Base-by-base conservation (phyloP, 1,140 invertebrate genomes). In the Tetragnatha versicolor region DNA sequence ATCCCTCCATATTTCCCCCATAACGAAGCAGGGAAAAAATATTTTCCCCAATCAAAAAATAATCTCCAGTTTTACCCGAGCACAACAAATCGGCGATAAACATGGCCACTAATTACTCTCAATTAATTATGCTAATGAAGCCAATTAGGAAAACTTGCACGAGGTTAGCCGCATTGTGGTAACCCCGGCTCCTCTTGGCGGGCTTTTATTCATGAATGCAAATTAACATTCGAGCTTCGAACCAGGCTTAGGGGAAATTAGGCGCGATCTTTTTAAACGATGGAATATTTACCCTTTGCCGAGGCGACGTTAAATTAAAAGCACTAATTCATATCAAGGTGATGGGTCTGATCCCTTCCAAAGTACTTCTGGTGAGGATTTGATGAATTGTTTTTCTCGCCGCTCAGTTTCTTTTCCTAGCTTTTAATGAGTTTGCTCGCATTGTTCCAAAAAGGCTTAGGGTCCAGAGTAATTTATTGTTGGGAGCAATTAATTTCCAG, bases 121-220 rank as follows among this genome's bases (percentile, higher is more conserved):
- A 75, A 75, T 75, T 75, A 75, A 75, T 75, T 75, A 75, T 75
- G 72, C 72, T 75, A 75, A 75, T 75, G 72, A 75, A 75, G 55
- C 27, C 55, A 75, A 75, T 75, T 75, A 75, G 39, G 25, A 29
- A 58, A 33, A 72, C 51, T 55, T 12, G 29, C n/a, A 42, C 55
- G 58, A 75, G 72, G 72, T 75, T 75, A 75, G 72, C 72, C 72
- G 42, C 72, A 75, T 25, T 63, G 72, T 63, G 58, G 55, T 63
- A 75, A 63, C 72, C 58, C 35, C 51, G 9, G 55, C n/a, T n/a
- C 39, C 47, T 14, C 37, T 70, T 70, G 68, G 68, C 68, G 68
- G 29, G 39, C 27, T 75, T 75, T 75, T 75, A 75, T 75, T 75
- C 72, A 75, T 75, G 49, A 63, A 75, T 75, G 72, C 58, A 75